Percentiles rank a stretch among this genome's conserved stretches.
These are phyloP conservation scores for Eristalinus sepulchralis DNA, from an alignment of 2,888 invertebrate genomes.

Conservation along the genomic window DNA sequence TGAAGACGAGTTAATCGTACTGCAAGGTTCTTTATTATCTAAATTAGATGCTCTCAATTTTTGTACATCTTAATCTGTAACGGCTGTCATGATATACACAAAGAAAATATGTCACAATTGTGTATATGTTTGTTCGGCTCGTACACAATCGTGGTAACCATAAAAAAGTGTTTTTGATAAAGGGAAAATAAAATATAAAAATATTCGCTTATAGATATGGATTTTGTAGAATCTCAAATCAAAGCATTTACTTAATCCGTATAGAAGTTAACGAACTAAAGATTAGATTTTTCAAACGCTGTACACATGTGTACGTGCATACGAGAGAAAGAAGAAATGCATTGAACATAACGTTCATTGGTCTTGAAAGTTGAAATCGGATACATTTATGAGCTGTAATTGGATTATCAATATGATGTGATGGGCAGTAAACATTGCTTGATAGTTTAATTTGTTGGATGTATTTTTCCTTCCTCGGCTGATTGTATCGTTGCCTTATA, in stretches of 20 bases:
- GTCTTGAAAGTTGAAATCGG: background rate
- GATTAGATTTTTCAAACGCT: background rate
- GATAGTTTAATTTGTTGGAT: background rate
- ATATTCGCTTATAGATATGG: background rate
- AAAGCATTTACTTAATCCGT: background rate
- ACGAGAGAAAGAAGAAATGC: background rate
- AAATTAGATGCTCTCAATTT: constrained; percentile 15
- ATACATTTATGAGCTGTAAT: background rate
- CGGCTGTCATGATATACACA: constrained; percentile 1
- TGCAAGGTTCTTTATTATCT: constrained; percentile 21
- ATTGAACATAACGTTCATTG: background rate
- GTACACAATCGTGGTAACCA: background rate
- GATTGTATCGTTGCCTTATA: background rate
- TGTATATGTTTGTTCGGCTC: background rate
- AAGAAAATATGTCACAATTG: background rate
- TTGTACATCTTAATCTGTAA: constrained; percentile 15
- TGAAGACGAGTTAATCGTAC: background rate
- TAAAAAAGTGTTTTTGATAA: background rate
- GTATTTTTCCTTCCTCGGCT: background rate
- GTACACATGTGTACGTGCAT: background rate
- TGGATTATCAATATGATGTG: background rate
- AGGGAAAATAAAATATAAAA: background rate
- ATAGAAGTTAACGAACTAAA: background rate
- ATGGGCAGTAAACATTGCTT: background rate
- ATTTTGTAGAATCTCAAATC: background rate